These are phyloP conservation scores for Crocidura indochinensis DNA, from an alignment of 2,797 vertebrate genomes.

Conservation along the genomic window DNA sequence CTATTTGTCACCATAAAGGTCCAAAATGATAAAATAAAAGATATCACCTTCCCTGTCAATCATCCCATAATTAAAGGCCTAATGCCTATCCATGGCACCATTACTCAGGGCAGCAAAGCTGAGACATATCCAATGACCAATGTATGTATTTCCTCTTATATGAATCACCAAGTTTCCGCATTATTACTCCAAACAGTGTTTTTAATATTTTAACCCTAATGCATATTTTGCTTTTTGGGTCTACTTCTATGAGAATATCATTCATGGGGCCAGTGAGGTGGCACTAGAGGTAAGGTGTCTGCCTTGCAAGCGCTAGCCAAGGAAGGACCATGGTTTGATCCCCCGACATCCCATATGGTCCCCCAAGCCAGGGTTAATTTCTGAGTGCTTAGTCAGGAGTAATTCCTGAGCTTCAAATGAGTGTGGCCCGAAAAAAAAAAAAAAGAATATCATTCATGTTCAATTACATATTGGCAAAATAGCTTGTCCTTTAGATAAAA, in stretches of 20 bases:
- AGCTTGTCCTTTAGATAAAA: constrained; percentile 53
- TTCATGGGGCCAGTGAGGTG: too few species aligned
- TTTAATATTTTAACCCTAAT: constrained; percentile 6
- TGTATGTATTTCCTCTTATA: neutral
- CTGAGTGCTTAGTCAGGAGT: too few species aligned
- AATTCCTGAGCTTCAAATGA: too few species aligned
- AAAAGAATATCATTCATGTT: neutral
- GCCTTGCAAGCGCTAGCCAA: too few species aligned
- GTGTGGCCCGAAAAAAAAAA: too few species aligned
- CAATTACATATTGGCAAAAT: neutral
- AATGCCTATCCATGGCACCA: neutral
- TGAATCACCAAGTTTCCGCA: neutral
- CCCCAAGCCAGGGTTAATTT: too few species aligned
- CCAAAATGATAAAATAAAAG: neutral
- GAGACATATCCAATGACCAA: neutral
- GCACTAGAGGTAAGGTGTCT: too few species aligned
- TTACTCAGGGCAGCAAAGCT: neutral
- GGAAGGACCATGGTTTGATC: too few species aligned
- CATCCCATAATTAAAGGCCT: neutral
- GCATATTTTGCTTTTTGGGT: neutral
- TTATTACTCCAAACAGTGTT: neutral
- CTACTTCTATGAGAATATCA: neutral
- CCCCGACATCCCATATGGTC: too few species aligned
- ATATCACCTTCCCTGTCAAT: neutral
- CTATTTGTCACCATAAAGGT: neutral